Percentiles rank a stretch among this genome's conserved stretches.
Evolutionary conservation across 2,888 invertebrate genomes (phyloP).

Genomic region (Odontomyia ornata): DNA sequence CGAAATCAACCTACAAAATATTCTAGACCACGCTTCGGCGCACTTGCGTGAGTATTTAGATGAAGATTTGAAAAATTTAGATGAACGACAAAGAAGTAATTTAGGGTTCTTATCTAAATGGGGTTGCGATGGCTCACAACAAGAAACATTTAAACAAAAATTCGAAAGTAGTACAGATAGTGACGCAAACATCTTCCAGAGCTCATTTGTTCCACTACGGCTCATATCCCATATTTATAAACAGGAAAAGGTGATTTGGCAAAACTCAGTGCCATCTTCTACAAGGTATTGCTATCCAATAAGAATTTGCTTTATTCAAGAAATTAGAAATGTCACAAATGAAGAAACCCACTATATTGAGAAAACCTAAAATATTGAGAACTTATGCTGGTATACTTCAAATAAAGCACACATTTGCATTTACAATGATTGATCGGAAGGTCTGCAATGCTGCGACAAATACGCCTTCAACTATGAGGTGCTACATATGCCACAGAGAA

Average conservation of each 20-base stretch:
- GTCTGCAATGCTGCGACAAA: conserved; percentile 57
- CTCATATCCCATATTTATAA: background rate
- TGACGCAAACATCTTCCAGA: too few species aligned
- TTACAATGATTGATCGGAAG: conserved; percentile 58
- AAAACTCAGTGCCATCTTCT: conserved; percentile 53
- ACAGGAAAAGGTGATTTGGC: conserved; percentile 48
- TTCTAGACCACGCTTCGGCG: background rate
- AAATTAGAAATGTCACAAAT: conserved; percentile 46
- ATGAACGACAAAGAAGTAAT: background rate
- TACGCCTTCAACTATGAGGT: conserved; percentile 55
- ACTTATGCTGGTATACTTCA: background rate
- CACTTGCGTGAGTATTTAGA: background rate
- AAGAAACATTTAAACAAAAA: conserved; percentile 26
- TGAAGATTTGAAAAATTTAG: background rate
- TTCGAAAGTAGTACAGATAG: background rate
- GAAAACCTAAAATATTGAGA: conserved; percentile 27
- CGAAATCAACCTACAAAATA: background rate
- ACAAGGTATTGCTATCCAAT: conserved; percentile 15
- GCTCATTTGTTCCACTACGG: background rate
- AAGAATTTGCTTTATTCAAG: background rate
- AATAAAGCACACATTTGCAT: conserved; percentile 48
- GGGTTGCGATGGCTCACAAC: conserved; percentile 32
- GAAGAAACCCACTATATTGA: conserved; percentile 51
- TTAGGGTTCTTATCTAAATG: conserved; percentile 22
- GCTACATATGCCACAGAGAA: conserved; percentile 54